Evolutionary conservation across 2,797 vertebrate genomes (phyloP).

Genomic region (Pelochelys cantorii): DNA sequence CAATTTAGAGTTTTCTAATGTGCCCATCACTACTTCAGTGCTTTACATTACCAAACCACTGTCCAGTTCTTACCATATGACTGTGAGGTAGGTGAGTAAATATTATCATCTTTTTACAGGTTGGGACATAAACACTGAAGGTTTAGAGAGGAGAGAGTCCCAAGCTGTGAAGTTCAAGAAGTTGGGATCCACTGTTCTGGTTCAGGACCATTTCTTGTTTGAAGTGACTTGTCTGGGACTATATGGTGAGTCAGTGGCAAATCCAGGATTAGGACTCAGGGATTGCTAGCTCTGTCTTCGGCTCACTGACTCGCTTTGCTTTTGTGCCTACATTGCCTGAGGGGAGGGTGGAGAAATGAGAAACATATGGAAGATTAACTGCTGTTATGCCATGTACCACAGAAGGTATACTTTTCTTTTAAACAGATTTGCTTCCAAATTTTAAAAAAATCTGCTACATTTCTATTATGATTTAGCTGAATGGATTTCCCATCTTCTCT

Average conservation of each 20-base stretch:
- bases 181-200: accelerated
- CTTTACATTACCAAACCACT: background rate
- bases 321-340: background rate
- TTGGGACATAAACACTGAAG: background rate
- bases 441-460: background rate
- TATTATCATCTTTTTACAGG: background rate
- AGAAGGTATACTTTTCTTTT: background rate
- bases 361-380: background rate
- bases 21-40: background rate
- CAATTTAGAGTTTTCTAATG: background rate
- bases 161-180: background rate
- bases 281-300: background rate
- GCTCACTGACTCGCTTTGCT: background rate
- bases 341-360: background rate
- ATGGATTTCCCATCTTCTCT: background rate
- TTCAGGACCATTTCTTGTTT: background rate
- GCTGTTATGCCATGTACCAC: background rate
- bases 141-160: background rate
- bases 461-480: slow-evolving; percentile 8
- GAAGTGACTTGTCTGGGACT: background rate
- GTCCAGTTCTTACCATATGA: background rate
- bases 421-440: background rate
- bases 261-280: background rate
- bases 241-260: background rate
- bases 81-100: background rate